Base-by-base conservation (phyloP, 2,797 vertebrate genomes). In the Iguana delicatissima region DNA sequence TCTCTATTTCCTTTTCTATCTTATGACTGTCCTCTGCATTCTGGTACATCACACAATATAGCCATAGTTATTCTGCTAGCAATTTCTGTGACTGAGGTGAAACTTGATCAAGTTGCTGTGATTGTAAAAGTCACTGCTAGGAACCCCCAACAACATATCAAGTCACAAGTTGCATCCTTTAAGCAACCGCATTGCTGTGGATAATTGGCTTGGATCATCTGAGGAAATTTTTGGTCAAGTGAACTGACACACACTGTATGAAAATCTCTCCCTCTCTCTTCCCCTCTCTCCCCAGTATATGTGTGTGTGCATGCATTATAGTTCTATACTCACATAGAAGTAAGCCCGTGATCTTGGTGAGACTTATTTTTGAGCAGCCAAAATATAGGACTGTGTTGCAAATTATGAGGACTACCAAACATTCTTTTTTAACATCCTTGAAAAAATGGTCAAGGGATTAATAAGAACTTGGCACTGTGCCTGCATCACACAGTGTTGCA, bases 391-490 rank as follows among this genome's bases (percentile, higher is more conserved):
- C n/a, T 46, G 22, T 46, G 42, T 46, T 26, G 38, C 20, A 77
- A 67, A 72, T 55, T 35, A 52, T 20, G 29, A 5, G 32, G 42
- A 38, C 5, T 26, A 20, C 32, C 32, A 55, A 35, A 55, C 6
- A 46, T 46, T 46, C 42, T 46, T 46, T 26, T 91, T 90, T 91
- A 18, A 93, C 79, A 79, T 4, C 50, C 84, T 74, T 91, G 87
- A 32, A 69, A 42, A 86, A 84, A 89, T 87, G 0, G 84, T 94
- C 55, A 80, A 0, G 89, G 92, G 8, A 89, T 87, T 93, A 84
- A 52, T 85, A 50, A 9, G 55, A 59, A 29, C 22, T 5, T 6
- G 22, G 20, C 62, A 6, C 62, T 22, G 4, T 24, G 20, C 22
- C 62, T 20, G 22, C 22, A 20, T 22, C 62, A 64, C 18, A 22